These are phyloP conservation scores for Falco punctatus DNA, from an alignment of 2,113 vertebrate genomes.

Conservation along the genomic window DNA sequence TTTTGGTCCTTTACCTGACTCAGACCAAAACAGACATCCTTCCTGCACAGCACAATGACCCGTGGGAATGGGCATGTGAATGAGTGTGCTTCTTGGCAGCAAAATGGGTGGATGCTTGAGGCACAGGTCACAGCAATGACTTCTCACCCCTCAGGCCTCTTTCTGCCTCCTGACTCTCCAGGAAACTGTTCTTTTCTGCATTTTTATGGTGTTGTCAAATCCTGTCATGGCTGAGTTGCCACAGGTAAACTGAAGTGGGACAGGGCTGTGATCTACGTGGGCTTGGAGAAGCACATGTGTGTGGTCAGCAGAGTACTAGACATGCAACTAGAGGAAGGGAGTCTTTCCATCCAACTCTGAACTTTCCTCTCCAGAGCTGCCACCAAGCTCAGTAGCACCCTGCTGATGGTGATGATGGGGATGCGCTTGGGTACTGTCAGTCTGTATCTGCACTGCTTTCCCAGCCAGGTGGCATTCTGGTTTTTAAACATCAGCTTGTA, in stretches of 20 bases:
- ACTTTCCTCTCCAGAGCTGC: background rate
- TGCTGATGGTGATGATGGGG: background rate
- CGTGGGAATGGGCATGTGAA: background rate
- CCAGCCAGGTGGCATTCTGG: background rate
- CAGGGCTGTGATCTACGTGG: background rate
- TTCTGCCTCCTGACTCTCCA: background rate
- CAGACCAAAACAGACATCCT: background rate
- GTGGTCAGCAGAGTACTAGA: background rate
- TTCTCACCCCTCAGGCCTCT: background rate
- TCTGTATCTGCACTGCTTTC: background rate
- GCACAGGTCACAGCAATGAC: background rate
- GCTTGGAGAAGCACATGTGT: background rate
- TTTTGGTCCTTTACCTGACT: background rate
- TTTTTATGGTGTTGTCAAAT: background rate
- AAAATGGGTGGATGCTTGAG: background rate
- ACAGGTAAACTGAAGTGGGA: background rate
- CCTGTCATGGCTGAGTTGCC: background rate
- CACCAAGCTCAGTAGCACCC: background rate
- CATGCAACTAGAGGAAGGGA: background rate
- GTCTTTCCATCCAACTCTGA: background rate
- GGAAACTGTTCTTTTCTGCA: background rate
- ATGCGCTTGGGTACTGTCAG: background rate
- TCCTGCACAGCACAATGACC: background rate
- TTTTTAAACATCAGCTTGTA: background rate
- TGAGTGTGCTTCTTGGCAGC: accelerated